Conservation (phyloP, 1,140 invertebrate species). For the Drosophila azteca region DNA sequence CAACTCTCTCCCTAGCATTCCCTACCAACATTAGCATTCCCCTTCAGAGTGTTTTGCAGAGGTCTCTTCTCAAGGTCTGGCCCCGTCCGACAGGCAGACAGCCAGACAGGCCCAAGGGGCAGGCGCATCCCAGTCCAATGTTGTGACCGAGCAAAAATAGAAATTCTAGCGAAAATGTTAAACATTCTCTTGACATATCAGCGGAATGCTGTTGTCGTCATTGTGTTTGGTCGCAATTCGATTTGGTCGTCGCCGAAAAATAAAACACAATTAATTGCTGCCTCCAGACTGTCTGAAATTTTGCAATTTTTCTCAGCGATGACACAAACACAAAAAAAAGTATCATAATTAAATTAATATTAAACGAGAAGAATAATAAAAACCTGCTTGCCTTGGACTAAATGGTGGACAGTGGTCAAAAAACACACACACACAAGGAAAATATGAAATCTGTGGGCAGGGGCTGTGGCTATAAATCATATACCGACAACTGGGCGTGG, state of each 20-base stretch:
- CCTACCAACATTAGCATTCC: constrained; percentile 4
- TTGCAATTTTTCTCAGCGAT: constrained; percentile 34
- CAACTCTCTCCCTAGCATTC: too few species aligned
- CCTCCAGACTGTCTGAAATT: constrained; percentile 49
- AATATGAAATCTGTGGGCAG: constrained; percentile 30
- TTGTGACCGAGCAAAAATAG: constrained; percentile 52
- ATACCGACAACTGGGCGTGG: constrained; percentile 33
- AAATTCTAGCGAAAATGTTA: constrained; percentile 74
- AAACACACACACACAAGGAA: constrained; percentile 13
- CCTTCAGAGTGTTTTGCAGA: not conserved
- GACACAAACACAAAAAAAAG: constrained; percentile 52
- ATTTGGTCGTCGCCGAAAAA: constrained; percentile 30
- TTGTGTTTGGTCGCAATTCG: constrained; percentile 14
- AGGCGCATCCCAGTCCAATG: not conserved
- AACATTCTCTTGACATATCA: constrained; percentile 73
- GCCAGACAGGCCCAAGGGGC: constrained; percentile 1
- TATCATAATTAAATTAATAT: constrained; percentile 30
- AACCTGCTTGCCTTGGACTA: constrained; percentile 68
- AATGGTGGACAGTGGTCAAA: constrained; percentile 44
- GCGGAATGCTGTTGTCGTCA: constrained; percentile 61
- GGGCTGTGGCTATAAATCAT: constrained; percentile 59
- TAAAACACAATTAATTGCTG: not conserved
- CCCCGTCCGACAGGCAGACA: too few species aligned
- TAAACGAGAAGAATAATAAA: not conserved
- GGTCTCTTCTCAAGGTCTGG: constrained; percentile 28